Percentiles rank a stretch among this genome's conserved stretches.
phyloP scores from a whole-genome alignment of 2,797 vertebrate genomes.

The Muscicapa striata region DNA sequence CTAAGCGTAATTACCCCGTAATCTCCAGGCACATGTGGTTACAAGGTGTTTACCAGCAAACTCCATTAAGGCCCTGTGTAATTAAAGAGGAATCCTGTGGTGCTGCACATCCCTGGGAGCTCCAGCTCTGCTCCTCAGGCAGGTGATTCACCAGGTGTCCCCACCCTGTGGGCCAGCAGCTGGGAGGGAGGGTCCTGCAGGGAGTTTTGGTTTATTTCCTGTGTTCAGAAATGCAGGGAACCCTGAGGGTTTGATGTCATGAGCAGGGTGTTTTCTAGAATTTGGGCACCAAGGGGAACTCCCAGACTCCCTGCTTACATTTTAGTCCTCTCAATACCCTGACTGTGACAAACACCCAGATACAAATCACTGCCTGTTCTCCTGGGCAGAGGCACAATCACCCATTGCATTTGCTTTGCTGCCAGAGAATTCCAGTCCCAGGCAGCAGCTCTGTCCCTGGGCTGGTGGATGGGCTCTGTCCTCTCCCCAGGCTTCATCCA shows the following conservation, averaged over 20 bases:
- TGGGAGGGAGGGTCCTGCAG: not conserved
- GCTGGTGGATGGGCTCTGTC: not conserved
- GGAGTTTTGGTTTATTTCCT: not conserved
- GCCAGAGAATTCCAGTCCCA: not conserved
- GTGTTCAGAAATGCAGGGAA: not conserved
- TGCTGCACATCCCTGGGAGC: not conserved
- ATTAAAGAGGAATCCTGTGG: constrained; percentile 48
- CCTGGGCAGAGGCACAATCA: not conserved
- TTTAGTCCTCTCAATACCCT: not conserved
- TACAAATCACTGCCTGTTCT: not conserved
- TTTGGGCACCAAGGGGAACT: not conserved
- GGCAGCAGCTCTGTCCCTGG: not conserved
- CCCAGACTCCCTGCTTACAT: not conserved
- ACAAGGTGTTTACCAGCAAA: constrained; percentile 69
- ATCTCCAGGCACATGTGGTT: constrained; percentile 42
- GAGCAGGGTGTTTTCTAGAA: not conserved
- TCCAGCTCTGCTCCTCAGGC: not conserved
- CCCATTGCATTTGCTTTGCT: not conserved
- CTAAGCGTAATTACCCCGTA: constrained; percentile 47
- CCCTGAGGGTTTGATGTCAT: fast-evolving
- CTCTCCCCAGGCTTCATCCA: not conserved
- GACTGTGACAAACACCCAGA: not conserved
- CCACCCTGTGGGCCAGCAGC: not conserved
- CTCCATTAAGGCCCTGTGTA: constrained; percentile 47
- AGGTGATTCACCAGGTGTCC: not conserved